A percentile compares a stretch with the other conserved stretches of the same genome.
phyloP scores from a whole-genome alignment of 1,140 invertebrate genomes.

The Eumaeus atala region DNA sequence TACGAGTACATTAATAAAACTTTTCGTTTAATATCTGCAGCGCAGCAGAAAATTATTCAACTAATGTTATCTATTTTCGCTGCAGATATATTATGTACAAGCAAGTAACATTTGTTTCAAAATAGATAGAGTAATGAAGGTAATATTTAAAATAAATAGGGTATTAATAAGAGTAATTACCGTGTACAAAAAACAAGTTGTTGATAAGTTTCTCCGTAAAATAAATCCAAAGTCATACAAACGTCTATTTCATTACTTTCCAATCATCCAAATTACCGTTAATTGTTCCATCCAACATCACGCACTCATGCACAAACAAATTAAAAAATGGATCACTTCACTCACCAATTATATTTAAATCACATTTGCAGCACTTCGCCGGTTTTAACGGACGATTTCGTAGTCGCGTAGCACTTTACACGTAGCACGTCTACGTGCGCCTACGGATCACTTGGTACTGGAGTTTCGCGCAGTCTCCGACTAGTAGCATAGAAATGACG shows the following conservation, averaged over 20 bases:
- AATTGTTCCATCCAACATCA: slow-evolving; percentile 15
- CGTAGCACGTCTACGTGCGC: slow-evolving; percentile 10
- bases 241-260: background rate
- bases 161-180: too few relatives aligned
- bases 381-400: slow-evolving; percentile 14
- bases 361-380: slow-evolving; percentile 18
- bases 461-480: slow-evolving; percentile 18
- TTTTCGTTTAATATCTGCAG: too few relatives aligned
- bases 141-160: too few relatives aligned
- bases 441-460: slow-evolving; percentile 13
- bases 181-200: too few relatives aligned
- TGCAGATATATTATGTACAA: too few relatives aligned
- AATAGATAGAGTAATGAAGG: too few relatives aligned
- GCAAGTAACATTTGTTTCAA: too few relatives aligned
- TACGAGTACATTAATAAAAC: too few relatives aligned
- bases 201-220: too few relatives aligned
- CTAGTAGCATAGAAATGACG: slow-evolving; percentile 15
- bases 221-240: too few relatives aligned
- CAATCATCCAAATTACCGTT: slow-evolving; percentile 7
- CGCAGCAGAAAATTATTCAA: too few relatives aligned
- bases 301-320: slow-evolving; percentile 10
- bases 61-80: too few relatives aligned
- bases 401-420: slow-evolving; percentile 7
- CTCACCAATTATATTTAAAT: slow-evolving; percentile 17
- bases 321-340: slow-evolving; percentile 16